Conservation (phyloP, 1,140 invertebrate species). For the Hirudo medicinalis region DNA sequence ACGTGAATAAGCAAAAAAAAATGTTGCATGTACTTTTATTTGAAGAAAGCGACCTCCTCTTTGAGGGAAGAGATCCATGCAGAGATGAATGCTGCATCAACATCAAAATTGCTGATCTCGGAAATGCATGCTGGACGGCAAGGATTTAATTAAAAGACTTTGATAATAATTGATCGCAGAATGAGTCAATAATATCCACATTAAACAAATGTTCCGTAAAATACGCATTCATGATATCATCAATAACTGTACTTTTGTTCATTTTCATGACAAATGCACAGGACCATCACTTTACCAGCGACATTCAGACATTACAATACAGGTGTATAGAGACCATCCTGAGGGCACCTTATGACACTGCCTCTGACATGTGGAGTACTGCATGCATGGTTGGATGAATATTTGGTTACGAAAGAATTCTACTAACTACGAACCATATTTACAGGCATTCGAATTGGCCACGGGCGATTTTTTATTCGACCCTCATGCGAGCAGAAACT, state of each 20-base stretch:
- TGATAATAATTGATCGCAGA: not conserved
- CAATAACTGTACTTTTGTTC: too few species aligned
- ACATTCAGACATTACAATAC: conserved; percentile 97
- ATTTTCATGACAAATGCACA: conserved; percentile 26
- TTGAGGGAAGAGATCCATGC: conserved; percentile 8
- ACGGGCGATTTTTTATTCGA: conserved; percentile 98
- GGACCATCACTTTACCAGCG: conserved; percentile 75
- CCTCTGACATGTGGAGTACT: conserved; percentile 94
- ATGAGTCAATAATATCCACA: too few species aligned
- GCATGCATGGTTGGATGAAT: conserved; percentile 69
- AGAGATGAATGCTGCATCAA: conserved; percentile 3
- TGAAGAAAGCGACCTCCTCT: not conserved
- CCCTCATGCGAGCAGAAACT: conserved; percentile 68
- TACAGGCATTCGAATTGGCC: conserved; percentile 82
- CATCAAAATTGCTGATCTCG: conserved; percentile 74
- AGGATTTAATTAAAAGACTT: not conserved
- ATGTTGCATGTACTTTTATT: not conserved
- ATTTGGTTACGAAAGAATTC: too few species aligned
- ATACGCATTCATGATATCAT: conserved; percentile 26
- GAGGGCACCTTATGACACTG: conserved; percentile 79
- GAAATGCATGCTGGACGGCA: conserved; percentile 96
- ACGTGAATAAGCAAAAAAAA: not conserved
- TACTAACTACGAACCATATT: not conserved
- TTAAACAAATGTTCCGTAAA: too few species aligned
- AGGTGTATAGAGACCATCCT: conserved; percentile 85